Evolutionary conservation across 2,113 vertebrate genomes (phyloP).

Genomic region (Nycticryphes semicollaris): DNA sequence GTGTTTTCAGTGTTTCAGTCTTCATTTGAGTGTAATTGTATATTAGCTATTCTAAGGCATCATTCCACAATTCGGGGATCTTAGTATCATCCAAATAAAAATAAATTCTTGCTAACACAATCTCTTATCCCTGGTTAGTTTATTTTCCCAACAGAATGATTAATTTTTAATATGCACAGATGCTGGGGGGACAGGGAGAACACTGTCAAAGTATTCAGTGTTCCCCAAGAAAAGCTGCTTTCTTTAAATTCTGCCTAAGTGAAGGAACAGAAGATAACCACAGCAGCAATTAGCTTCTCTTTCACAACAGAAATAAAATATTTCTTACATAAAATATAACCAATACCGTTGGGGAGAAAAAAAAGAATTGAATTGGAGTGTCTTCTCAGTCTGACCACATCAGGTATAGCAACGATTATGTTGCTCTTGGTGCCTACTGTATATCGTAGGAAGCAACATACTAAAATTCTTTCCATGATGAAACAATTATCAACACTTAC

Average conservation of each 20-base stretch:
- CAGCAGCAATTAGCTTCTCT: background rate
- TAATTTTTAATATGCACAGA: background rate
- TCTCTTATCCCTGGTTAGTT: background rate
- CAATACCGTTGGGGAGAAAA: background rate
- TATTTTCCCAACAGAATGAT: background rate
- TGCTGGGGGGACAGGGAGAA: background rate
- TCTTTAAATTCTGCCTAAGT: background rate
- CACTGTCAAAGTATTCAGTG: background rate
- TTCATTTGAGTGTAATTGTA: background rate
- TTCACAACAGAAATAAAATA: background rate
- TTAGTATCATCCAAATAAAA: background rate
- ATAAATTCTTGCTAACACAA: background rate
- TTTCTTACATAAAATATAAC: background rate
- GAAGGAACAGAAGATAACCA: background rate
- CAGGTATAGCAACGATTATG: background rate
- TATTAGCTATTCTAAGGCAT: background rate
- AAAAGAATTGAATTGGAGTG: background rate
- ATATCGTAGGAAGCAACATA: background rate
- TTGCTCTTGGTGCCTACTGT: background rate
- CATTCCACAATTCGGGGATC: background rate
- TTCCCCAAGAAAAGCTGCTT: background rate
- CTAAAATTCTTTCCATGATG: background rate
- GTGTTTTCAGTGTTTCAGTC: no score
- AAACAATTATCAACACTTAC: slow-evolving; percentile 70
- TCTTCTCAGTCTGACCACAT: background rate